A percentile compares a stretch with the other conserved stretches of the same genome.
Conservation (phyloP, 1,140 invertebrate species). For the Lasioglossum albipes region DNA sequence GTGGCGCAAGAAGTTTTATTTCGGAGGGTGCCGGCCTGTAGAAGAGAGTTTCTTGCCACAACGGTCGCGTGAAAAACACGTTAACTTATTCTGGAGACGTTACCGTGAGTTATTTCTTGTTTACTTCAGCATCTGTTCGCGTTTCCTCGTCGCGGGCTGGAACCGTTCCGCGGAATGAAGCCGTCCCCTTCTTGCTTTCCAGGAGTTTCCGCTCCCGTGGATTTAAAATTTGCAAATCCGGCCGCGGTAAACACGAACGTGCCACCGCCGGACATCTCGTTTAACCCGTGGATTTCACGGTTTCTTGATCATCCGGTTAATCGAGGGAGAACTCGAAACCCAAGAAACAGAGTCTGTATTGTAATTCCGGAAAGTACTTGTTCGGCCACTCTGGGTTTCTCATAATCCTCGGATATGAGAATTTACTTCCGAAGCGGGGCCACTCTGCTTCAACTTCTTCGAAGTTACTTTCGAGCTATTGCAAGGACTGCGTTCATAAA, state of each 20-base stretch:
- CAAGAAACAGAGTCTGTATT: too few species aligned
- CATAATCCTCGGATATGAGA: too few species aligned
- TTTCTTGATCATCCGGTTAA: not conserved
- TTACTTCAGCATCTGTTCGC: constrained; percentile 11
- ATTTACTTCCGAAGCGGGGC: too few species aligned
- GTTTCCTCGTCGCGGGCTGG: not conserved
- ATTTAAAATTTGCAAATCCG: constrained; percentile 10
- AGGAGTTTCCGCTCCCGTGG: constrained; percentile 13
- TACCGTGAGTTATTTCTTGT: constrained; percentile 21
- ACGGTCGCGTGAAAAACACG: not conserved
- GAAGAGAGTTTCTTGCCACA: not conserved
- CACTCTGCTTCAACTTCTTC: too few species aligned
- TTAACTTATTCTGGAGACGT: constrained; percentile 13
- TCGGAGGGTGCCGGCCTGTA: too few species aligned
- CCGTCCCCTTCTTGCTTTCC: not conserved
- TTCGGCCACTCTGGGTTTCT: too few species aligned
- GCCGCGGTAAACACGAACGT: not conserved
- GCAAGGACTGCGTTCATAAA: too few species aligned
- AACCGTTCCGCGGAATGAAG: not conserved
- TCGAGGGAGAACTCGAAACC: not conserved
- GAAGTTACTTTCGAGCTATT: too few species aligned
- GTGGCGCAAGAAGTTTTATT: not conserved
- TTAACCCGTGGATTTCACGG: constrained; percentile 20
- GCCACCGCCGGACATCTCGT: not conserved
- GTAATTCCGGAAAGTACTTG: too few species aligned